A percentile compares a stretch with the other conserved stretches of the same genome.
Conservation (phyloP, 2,113 vertebrate species). For the Corydoras maculifer region DNA sequence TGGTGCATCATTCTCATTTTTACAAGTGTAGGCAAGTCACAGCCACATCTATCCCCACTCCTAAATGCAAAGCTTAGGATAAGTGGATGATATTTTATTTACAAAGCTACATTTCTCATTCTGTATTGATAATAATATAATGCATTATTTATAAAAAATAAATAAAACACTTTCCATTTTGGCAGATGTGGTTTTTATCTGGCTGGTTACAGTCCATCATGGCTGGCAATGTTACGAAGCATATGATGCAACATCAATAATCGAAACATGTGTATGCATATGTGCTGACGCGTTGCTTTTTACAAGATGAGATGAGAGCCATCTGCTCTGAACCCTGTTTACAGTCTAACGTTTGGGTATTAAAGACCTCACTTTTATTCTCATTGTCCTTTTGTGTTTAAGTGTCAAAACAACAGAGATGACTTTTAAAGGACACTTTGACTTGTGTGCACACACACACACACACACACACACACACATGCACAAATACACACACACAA, state of each 20-base stretch:
- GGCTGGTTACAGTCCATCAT: constrained; percentile 55
- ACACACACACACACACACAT: too few relatives aligned
- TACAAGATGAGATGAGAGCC: constrained; percentile 43
- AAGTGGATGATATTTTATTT: constrained; percentile 49
- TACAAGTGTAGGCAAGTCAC: too few relatives aligned
- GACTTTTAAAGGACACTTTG: too few relatives aligned
- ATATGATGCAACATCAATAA: constrained; percentile 42
- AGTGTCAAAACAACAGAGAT: too few relatives aligned
- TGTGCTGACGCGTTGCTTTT: constrained; percentile 29
- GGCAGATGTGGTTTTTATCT: constrained; percentile 56
- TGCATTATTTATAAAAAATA: constrained; percentile 64
- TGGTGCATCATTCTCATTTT: too few relatives aligned
- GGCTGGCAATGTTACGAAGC: constrained; percentile 21
- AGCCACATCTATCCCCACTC: too few relatives aligned
- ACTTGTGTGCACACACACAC: too few relatives aligned
- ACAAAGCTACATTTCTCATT: constrained; percentile 46
- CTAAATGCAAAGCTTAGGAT: too few relatives aligned
- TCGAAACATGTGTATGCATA: constrained; percentile 10
- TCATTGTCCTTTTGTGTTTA: too few relatives aligned
- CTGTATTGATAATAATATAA: constrained; percentile 56
- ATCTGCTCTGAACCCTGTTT: constrained; percentile 39
- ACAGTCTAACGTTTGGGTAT: too few relatives aligned
- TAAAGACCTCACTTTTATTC: too few relatives aligned
- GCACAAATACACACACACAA: too few relatives aligned
- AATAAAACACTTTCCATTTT: constrained; percentile 58